These are phyloP conservation scores for Amyelois transitella DNA, from an alignment of 1,140 invertebrate genomes.

Conservation along the genomic window DNA sequence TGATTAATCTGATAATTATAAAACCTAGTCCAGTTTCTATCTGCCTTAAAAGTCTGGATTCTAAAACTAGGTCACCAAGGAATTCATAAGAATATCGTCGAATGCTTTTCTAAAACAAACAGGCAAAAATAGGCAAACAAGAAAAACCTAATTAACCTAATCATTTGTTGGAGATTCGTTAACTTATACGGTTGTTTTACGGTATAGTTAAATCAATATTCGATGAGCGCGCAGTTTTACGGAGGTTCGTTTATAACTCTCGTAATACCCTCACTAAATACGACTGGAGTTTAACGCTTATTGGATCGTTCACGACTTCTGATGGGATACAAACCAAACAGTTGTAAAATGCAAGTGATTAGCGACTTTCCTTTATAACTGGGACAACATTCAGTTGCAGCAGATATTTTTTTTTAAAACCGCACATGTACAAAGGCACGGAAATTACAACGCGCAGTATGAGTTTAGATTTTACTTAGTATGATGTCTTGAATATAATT, in stretches of 20 bases:
- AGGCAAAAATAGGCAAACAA: too few species aligned
- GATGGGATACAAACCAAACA: neutral
- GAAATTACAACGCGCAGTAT: too few species aligned
- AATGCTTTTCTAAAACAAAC: too few species aligned
- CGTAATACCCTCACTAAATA: slow-evolving; percentile 1
- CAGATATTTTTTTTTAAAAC: too few species aligned
- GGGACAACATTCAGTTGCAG: neutral
- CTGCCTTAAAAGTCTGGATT: too few species aligned
- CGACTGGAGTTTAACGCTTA: slow-evolving; percentile 2
- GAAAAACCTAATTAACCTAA: neutral
- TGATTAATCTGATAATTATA: too few species aligned
- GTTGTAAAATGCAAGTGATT: neutral
- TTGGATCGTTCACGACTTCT: slow-evolving; percentile 4
- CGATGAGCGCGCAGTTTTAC: slow-evolving; percentile 1
- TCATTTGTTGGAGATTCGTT: neutral
- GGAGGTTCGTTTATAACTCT: neutral
- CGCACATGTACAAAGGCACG: too few species aligned
- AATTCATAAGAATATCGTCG: too few species aligned
- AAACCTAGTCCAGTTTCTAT: too few species aligned
- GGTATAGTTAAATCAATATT: slow-evolving; percentile 1
- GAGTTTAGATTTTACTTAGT: too few species aligned
- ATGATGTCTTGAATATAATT: too few species aligned
- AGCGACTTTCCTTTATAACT: neutral
- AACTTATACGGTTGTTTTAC: slow-evolving; percentile 1
- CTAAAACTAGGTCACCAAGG: too few species aligned